Evolutionary conservation across 2,888 invertebrate species (phyloP).

Genomic region (Dromius quadrimaculatus): DNA sequence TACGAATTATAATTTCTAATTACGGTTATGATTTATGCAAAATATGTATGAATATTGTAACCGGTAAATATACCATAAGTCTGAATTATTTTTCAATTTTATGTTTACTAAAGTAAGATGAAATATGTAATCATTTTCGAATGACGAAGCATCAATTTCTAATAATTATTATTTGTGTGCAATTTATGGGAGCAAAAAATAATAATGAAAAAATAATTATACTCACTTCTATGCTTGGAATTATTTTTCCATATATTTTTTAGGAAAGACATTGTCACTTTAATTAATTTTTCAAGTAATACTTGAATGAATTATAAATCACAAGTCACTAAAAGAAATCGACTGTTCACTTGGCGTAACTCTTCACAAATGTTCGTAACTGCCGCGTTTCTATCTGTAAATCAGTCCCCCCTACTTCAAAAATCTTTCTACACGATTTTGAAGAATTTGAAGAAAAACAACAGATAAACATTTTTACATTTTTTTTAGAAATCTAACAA

Average conservation of each 20-base stretch:
- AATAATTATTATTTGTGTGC: too few relatives aligned
- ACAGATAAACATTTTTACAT: constrained; percentile 19
- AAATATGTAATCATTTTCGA: constrained; percentile 1
- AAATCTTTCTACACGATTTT: not conserved
- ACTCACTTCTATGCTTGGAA: constrained; percentile 79
- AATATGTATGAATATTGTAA: too few relatives aligned
- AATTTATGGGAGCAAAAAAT: not conserved
- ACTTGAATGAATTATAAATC: constrained; percentile 6
- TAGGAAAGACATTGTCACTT: constrained; percentile 70
- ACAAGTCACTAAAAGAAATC: constrained; percentile 15
- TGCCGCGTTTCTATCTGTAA: constrained; percentile 27
- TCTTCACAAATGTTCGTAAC: constrained; percentile 43
- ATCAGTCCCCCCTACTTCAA: constrained; percentile 9
- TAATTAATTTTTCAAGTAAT: not conserved
- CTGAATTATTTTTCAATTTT: too few relatives aligned
- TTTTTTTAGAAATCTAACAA: constrained; percentile 14
- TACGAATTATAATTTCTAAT: too few relatives aligned
- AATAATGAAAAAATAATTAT: constrained; percentile 5
- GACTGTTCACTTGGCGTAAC: constrained; percentile 29
- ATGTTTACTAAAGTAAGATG: too few relatives aligned
- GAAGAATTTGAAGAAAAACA: constrained; percentile 25
- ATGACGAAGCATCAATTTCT: too few relatives aligned
- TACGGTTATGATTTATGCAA: too few relatives aligned
- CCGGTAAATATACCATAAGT: too few relatives aligned
- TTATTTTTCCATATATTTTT: constrained; percentile 76